Evolutionary conservation across 2,888 invertebrate species (phyloP).

Genomic region (Clostera curtula): DNA sequence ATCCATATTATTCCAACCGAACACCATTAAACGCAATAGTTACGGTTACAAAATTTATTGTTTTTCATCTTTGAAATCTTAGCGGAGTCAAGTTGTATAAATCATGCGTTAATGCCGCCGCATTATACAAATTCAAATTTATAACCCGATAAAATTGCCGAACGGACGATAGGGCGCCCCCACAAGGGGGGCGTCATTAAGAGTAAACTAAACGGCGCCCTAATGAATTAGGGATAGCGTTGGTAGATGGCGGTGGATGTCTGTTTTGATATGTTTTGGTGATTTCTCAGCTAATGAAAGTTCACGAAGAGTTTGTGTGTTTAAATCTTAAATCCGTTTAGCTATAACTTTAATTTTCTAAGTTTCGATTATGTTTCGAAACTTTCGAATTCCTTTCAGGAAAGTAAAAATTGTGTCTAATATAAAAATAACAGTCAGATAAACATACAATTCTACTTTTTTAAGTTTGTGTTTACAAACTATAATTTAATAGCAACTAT

Average conservation of each 20-base stretch:
- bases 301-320: too few relatives aligned
- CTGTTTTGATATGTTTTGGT: too few relatives aligned
- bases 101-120: constrained; percentile 71
- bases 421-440: too few relatives aligned
- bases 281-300: too few relatives aligned
- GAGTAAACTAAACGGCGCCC: constrained; percentile 50
- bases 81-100: constrained; percentile 73
- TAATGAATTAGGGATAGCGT: constrained; percentile 55
- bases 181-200: constrained; percentile 13
- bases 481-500: too few relatives aligned
- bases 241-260: constrained; percentile 2
- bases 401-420: too few relatives aligned
- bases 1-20: constrained; percentile 32
- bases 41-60: constrained; percentile 71
- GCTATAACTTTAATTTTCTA: too few relatives aligned
- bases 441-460: too few relatives aligned
- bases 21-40: constrained; percentile 68
- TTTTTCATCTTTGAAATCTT: constrained; percentile 76
- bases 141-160: constrained; percentile 76
- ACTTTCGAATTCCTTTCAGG: too few relatives aligned
- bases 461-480: too few relatives aligned
- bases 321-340: too few relatives aligned
- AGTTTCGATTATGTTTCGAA: too few relatives aligned
- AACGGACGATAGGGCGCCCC: constrained; percentile 55
- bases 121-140: constrained; percentile 76